Evolutionary conservation across 2,113 vertebrate species (phyloP).

Genomic region (Dromas ardeola): DNA sequence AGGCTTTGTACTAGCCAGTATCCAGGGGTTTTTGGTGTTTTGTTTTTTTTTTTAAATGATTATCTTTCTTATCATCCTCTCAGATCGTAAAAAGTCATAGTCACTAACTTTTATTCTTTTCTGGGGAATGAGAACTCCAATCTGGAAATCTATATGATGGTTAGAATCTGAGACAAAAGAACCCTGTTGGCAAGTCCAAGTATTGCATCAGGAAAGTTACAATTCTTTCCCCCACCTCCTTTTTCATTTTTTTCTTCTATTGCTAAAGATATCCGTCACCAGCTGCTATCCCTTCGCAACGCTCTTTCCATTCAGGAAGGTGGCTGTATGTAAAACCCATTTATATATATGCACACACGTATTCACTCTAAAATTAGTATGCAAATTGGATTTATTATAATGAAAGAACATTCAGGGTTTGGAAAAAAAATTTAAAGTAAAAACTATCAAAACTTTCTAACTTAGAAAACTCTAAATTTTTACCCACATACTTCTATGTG

Average conservation of each 20-base stretch:
- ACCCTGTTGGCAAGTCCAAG: background rate
- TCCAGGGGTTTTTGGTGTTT: background rate
- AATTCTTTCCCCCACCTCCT: background rate
- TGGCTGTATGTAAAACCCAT: background rate
- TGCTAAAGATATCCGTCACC: background rate
- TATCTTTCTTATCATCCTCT: background rate
- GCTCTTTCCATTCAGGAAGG: background rate
- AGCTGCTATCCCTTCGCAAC: background rate
- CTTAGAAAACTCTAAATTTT: background rate
- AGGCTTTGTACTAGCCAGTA: background rate
- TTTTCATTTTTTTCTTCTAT: background rate
- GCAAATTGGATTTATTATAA: background rate
- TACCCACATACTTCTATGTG: background rate
- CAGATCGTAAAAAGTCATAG: background rate
- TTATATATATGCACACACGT: background rate
- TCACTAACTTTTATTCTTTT: background rate
- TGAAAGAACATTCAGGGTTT: background rate
- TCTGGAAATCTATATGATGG: background rate
- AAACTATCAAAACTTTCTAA: background rate
- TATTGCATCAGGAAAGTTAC: background rate
- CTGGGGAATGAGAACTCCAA: background rate
- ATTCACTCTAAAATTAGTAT: background rate
- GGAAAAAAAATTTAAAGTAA: background rate
- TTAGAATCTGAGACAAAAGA: background rate
- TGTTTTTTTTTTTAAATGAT: background rate